Conservation (phyloP, 2,113 vertebrate genomes). For the Oncorhynchus tshawytscha region DNA sequence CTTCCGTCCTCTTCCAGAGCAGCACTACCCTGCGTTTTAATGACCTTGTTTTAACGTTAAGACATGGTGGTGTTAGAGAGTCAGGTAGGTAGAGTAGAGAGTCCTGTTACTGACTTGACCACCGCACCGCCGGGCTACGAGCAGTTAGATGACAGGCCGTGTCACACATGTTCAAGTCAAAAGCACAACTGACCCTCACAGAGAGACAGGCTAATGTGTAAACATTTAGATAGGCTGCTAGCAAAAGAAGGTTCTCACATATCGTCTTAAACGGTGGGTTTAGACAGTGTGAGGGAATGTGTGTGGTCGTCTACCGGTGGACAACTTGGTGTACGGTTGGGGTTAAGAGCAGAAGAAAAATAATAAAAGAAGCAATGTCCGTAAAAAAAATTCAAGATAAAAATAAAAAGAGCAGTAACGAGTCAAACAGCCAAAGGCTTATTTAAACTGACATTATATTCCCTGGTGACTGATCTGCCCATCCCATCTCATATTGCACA, state of each 20-base stretch:
- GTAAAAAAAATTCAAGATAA: too few species aligned
- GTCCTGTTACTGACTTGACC: conserved; percentile 24
- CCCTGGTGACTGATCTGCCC: background rate
- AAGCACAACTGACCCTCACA: conserved; percentile 12
- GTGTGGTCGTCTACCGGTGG: background rate
- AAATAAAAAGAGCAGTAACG: background rate
- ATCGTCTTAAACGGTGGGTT: background rate
- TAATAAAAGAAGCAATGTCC: too few species aligned
- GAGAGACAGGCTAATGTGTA: background rate
- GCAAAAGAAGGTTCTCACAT: background rate
- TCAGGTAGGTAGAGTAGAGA: background rate
- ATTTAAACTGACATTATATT: background rate
- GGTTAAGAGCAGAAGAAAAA: too few species aligned
- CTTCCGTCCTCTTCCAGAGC: background rate
- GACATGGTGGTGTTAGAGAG: background rate
- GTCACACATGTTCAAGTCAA: conserved; percentile 16
- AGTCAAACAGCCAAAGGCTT: background rate
- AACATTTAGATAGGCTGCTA: background rate
- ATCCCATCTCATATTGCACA: background rate
- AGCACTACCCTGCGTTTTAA: background rate
- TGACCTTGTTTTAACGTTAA: background rate
- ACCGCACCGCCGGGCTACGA: background rate
- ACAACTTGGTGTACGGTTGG: background rate
- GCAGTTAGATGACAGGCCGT: conserved; percentile 14
- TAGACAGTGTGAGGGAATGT: background rate